These are phyloP conservation scores for Mactromeris polynyma DNA, from an alignment of 2,888 invertebrate species.

Conservation along the genomic window DNA sequence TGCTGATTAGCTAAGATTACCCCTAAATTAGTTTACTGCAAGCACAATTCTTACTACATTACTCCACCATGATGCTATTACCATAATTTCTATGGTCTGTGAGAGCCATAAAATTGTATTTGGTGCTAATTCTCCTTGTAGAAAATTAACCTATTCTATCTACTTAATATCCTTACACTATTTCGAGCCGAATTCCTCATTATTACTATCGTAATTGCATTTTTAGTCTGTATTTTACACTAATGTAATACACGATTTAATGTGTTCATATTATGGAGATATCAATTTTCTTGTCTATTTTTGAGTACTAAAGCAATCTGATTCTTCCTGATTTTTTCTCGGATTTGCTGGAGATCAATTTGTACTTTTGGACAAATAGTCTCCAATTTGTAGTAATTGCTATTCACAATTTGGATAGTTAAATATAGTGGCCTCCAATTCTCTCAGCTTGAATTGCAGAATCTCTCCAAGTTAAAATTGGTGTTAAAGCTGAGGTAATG, in stretches of 20 bases:
- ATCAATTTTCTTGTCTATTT: background rate
- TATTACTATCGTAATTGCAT: background rate
- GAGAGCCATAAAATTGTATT: background rate
- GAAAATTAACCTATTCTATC: background rate
- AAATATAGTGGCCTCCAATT: no score
- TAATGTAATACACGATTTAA: background rate
- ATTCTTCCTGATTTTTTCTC: no score
- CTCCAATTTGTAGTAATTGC: background rate
- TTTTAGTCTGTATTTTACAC: slow-evolving; percentile 14
- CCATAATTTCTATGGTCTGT: background rate
- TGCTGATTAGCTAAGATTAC: slow-evolving; percentile 25
- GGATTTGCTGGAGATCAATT: background rate
- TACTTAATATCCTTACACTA: background rate
- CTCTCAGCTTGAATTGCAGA: no score
- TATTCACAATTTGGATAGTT: no score
- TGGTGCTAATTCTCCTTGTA: background rate
- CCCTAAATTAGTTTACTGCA: slow-evolving; percentile 31
- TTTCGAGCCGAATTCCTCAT: background rate
- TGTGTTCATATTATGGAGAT: background rate
- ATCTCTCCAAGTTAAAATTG: no score
- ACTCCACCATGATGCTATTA: background rate
- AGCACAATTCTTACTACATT: slow-evolving; percentile 19
- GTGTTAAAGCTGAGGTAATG: no score
- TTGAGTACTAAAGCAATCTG: background rate
- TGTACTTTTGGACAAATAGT: background rate